Evolutionary conservation across 2,888 invertebrate species (phyloP), one percentile per base, ranked within the genome.

Genomic region (Melanophora roralis): DNA sequence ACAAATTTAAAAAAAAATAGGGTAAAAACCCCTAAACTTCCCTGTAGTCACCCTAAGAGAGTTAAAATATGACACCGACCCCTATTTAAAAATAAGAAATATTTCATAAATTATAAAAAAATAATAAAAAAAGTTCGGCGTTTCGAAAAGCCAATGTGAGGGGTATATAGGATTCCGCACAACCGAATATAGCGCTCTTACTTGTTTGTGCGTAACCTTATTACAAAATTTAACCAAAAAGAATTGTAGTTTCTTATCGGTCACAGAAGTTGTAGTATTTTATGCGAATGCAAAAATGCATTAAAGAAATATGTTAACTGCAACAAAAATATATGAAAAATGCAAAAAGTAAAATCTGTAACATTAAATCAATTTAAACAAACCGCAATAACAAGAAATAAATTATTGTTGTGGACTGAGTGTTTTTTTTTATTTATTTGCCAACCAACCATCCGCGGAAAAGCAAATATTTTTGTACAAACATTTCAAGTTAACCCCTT

Each of bases 311-410:
- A 27, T 27, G 6, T 5, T 55, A 60, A 59, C 21, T 38, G 34
- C 21, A 38, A 8, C 1, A 9, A 32, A 49, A 68, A 43, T 8
- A 43, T 14, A 43, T 14, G 34, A 47, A 47, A 68, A 53, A 67
- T 59, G 34, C 51, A 45, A 59, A 69, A 74, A 49, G 1, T 47
- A 59, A 69, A 78, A 74, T 78, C 69, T 74, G 74, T 69, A 74
- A 74, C 78, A 71, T 74, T 78, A 79, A 79, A 79, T 79, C 78
- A 79, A 74, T 79, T 79, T 74, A 71, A 74, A 71, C 53, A 69
- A 79, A 74, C 78, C 78, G 78, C 78, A 79, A 65, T 74, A 74
- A 79, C 59, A 65, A 74, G 74, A 79, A 69, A 79, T 79, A 79
- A 79, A 69, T 79, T 79, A 79, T 74, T 38, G 73, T 74, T 74